These are phyloP conservation scores for Trachythela sp. DNA, from an alignment of 64 coral and sea anemone genomes.

Conservation along the genomic window DNA sequence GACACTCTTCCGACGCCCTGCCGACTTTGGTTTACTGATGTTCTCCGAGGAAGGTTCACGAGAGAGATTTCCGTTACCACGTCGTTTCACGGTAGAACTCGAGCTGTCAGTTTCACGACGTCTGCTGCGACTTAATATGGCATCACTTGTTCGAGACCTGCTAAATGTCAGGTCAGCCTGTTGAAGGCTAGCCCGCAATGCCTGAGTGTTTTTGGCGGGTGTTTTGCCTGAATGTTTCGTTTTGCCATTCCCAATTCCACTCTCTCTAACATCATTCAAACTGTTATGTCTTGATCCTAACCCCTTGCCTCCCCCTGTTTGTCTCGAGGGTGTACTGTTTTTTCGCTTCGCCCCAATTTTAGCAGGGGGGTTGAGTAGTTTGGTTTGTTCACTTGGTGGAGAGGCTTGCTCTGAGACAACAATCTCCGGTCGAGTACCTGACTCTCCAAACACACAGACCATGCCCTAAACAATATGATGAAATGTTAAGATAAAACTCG, in stretches of 20 bases:
- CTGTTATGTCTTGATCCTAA: not conserved
- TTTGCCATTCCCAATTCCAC: not conserved
- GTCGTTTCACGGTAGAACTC: not conserved
- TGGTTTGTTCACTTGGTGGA: not conserved
- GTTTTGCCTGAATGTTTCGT: not conserved
- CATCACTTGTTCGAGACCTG: conserved; percentile 2
- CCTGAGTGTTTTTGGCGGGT: not conserved
- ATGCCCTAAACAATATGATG: not conserved
- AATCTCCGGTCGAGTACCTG: not conserved
- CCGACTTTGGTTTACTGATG: not conserved
- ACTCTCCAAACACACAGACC: conserved; percentile 2
- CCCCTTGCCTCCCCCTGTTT: not conserved
- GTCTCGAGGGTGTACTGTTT: not conserved
- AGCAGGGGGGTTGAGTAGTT: not conserved
- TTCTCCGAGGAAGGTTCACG: conserved; percentile 9
- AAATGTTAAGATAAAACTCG: not conserved
- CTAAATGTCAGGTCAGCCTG: not conserved
- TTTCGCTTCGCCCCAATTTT: not conserved
- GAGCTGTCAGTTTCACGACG: not conserved
- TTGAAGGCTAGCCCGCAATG: not conserved
- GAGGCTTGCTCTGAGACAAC: not conserved
- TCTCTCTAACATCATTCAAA: not conserved
- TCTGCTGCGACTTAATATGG: not conserved
- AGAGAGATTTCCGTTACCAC: not conserved
- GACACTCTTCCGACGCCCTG: not conserved